Conservation (phyloP, 2,113 vertebrate genomes). For the Papio anubis region DNA sequence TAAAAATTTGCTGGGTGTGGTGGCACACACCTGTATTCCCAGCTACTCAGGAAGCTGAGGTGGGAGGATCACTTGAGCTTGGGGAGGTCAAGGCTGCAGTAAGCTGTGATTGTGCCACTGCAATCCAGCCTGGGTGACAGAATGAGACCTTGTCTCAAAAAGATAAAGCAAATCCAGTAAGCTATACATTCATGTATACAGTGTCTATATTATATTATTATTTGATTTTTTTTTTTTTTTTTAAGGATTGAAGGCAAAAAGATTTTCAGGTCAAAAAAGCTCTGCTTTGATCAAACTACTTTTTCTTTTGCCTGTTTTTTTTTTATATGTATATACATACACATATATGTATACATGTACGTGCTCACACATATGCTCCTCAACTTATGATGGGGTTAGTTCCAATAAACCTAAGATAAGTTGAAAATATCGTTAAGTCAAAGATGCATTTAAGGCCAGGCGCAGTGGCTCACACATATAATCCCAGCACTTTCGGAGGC, state of each 20-base stretch:
- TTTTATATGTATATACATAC: not conserved
- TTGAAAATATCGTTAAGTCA: not conserved
- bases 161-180: not conserved
- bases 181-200: not conserved
- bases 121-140: no score
- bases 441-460: not conserved
- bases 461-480: not conserved
- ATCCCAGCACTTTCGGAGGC: not conserved
- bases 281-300: not conserved
- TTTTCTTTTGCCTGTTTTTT: not conserved
- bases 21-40: no score
- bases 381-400: not conserved
- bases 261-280: not conserved
- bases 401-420: not conserved
- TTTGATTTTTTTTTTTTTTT: not conserved
- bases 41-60: no score
- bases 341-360: no score
- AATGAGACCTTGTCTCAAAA: no score
- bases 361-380: not conserved
- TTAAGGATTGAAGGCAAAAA: not conserved
- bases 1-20: no score
- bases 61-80: no score
- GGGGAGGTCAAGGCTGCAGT: no score
- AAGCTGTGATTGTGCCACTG: no score
- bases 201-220: not conserved